Evolutionary conservation across 1,140 invertebrate species (phyloP), one percentile per base, ranked within the genome.

Genomic region (Atta texana): DNA sequence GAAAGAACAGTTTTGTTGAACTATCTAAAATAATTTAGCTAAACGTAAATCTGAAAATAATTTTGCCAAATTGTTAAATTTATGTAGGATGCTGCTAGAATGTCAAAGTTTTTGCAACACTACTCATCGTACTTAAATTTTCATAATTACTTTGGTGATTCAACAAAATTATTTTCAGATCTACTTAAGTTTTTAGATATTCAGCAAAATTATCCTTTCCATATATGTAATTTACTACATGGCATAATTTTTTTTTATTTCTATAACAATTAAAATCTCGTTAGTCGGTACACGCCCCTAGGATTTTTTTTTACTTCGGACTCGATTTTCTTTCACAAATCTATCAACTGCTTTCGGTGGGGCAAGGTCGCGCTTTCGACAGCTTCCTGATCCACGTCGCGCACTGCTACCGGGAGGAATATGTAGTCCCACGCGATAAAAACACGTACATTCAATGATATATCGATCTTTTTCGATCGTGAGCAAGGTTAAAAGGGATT

Each of bases 401-500:
- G 55, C 59, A 85, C 69, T 28, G 55, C 53, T 64, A 77, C 61
- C 81, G 71, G 14, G 74, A 68, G 72, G 55, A 80, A 53, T 63
- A 14, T n/a, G 34, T 8, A 49, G 28, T 39, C 59, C 16, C 39
- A 57, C 69, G 68, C 81, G 68, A 49, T 66, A 74, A 69, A 75
- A 57, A 57, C 71, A 44, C 39, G 86, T 55, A 76, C 89, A 87
- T 74, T 92, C 88, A 86, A 87, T 85, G 84, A 59, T 77, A 64
- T 81, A 85, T 89, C 89, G 87, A 93, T 92, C 91, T 89, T 92
- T 94, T 93, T 88, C 90, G 89, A 93, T 92, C 81, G 87, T 89
- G 91, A 75, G 89, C 90, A 92, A 94, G 93, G 93, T 87, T 88
- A 57, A 93, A 93, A 94, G 92, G 93, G 93, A 94, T 93, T 92